phyloP scores from a whole-genome alignment of 1,140 invertebrate genomes.

The Helicoverpa zea region DNA sequence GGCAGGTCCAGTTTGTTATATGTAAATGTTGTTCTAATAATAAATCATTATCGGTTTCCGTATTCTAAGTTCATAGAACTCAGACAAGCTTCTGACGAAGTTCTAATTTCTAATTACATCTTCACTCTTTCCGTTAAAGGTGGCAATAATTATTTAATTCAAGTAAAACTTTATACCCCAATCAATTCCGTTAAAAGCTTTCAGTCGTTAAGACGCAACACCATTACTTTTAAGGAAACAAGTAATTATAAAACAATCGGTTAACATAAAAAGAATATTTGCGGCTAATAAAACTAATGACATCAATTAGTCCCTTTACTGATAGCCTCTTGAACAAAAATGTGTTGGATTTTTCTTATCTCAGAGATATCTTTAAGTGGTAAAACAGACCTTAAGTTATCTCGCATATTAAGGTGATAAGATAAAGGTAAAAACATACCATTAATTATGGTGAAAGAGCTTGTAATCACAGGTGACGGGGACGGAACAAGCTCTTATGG shows the following conservation, averaged over 20 bases:
- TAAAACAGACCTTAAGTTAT: slow-evolving; percentile 46
- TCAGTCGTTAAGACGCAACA: slow-evolving; percentile 13
- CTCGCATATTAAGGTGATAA: slow-evolving; percentile 43
- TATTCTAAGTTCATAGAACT: no score
- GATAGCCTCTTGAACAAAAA: slow-evolving; percentile 34
- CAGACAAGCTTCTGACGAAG: no score
- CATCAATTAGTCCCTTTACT: slow-evolving; percentile 29
- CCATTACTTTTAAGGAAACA: not conserved
- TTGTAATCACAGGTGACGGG: slow-evolving; percentile 45
- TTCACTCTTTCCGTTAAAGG: not conserved
- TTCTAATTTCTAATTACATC: no score
- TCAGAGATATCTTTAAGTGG: slow-evolving; percentile 46
- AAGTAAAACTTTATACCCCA: not conserved
- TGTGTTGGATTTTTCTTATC: slow-evolving; percentile 9
- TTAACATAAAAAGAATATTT: slow-evolving; percentile 34
- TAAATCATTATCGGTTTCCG: no score
- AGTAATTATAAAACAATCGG: not conserved
- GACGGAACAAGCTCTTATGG: slow-evolving; percentile 3
- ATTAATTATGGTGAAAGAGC: slow-evolving; percentile 45
- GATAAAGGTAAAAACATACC: slow-evolving; percentile 43
- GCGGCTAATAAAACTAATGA: slow-evolving; percentile 32
- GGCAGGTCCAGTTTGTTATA: no score
- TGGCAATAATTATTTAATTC: not conserved
- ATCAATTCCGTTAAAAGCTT: slow-evolving; percentile 9
- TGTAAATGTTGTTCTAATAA: no score